Conservation (phyloP, 2,113 vertebrate species). For the Synodontis membranacea region DNA sequence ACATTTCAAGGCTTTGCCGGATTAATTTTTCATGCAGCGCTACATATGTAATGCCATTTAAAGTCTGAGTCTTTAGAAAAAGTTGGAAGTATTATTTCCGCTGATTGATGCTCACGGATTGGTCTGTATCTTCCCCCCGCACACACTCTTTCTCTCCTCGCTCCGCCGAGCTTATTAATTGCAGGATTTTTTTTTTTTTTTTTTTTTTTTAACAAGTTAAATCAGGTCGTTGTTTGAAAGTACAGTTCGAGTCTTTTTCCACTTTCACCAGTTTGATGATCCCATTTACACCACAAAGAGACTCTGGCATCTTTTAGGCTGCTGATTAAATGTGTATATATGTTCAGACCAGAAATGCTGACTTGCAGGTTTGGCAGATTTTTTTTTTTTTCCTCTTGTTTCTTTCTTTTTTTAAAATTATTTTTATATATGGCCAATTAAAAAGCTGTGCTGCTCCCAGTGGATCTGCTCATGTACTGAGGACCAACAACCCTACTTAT, state of each 20-base stretch:
- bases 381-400: slow-evolving; percentile 21
- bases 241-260: slow-evolving; percentile 26
- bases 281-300: slow-evolving; percentile 60
- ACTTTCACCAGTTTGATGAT: slow-evolving; percentile 45
- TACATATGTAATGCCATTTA: slow-evolving; percentile 97
- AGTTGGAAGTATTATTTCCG: slow-evolving; percentile 89
- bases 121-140: slow-evolving; percentile 69
- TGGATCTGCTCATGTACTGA: slow-evolving; percentile 19
- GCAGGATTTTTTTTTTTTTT: slow-evolving; percentile 16
- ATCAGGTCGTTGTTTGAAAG: slow-evolving; percentile 42
- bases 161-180: slow-evolving; percentile 24
- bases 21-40: slow-evolving; percentile 95
- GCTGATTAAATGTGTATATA: slow-evolving; percentile 11
- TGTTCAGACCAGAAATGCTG: neutral
- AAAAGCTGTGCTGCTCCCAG: slow-evolving; percentile 35
- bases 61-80: slow-evolving; percentile 78
- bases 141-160: neutral
- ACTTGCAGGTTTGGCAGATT: neutral
- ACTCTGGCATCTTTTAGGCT: neutral
- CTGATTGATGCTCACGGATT: slow-evolving; percentile 85
- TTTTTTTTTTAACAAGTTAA: slow-evolving; percentile 34
- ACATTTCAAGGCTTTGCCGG: slow-evolving; percentile 87
- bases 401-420: neutral
- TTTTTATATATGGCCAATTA: slow-evolving; percentile 28
- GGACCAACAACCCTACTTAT: neutral